Conservation (phyloP, 2,888 invertebrate genomes). For the Dermolepida albohirtum region DNA sequence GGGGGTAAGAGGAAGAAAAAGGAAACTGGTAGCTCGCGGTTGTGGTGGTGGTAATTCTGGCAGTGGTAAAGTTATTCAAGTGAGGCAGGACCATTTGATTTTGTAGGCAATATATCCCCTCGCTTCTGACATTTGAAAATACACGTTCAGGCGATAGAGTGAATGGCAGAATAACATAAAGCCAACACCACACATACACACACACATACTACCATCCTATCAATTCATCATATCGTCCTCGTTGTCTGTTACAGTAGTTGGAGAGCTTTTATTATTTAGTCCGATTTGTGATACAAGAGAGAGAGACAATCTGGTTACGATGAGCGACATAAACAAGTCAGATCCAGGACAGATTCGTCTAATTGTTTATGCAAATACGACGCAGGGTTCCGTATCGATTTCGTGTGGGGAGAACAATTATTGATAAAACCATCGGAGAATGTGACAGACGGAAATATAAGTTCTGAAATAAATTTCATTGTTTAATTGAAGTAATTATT, state of each 20-base stretch:
- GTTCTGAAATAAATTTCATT: too few relatives aligned
- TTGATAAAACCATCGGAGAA: too few relatives aligned
- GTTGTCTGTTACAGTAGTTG: constrained; percentile 21
- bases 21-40: too few relatives aligned
- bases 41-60: too few relatives aligned
- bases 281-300: constrained; percentile 5
- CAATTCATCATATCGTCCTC: constrained; percentile 28
- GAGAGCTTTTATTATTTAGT: constrained; percentile 14
- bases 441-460: too few relatives aligned
- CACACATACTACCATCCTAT: background rate
- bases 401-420: too few relatives aligned
- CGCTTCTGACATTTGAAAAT: constrained; percentile 26
- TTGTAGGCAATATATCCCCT: background rate
- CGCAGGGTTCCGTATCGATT: background rate
- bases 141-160: constrained; percentile 3
- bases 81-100: constrained; percentile 2
- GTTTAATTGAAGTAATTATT: too few relatives aligned
- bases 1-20: too few relatives aligned
- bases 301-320: constrained; percentile 22
- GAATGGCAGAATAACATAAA: constrained; percentile 18
- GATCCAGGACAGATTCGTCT: constrained; percentile 32
- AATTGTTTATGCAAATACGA: constrained; percentile 39
- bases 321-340: constrained; percentile 38
- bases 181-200: background rate
- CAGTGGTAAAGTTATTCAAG: too few relatives aligned